Evolutionary conservation across 2,113 vertebrate genomes (phyloP), one percentile per base, ranked within the genome.

Genomic region (Lophius piscatorius): DNA sequence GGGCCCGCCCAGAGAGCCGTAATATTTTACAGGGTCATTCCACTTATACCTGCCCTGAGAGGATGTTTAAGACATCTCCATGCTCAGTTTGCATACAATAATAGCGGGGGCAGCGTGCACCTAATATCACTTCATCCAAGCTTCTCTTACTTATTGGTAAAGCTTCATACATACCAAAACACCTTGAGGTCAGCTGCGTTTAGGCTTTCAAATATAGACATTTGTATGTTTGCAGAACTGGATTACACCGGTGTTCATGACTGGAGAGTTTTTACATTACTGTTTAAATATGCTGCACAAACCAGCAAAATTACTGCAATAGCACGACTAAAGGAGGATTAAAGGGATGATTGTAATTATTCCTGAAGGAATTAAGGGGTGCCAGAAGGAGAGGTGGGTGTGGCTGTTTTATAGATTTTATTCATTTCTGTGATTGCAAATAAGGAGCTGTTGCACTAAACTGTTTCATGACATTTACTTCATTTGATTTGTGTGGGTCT

Each of bases 71-170:
- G 41, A 47, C 40, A 40, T 47, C 24, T 40, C 13, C 2, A 9
- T 3, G 33, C 39, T 31, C 14, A 40, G 38, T 39, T 36, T 42
- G 42, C 58, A 74, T 61, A 72, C 31, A 50, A 55, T 47, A 9
- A 39, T 18, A 16, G 45, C 38, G 26, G 59, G 49, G 67, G 28
- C 34, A 38, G 42, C 68, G 12, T 47, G 40, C 23, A 58, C 35
- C 47, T n/a, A 29, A 56, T 18, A 62, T 49, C 58, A 55, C 12
- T 31, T 64, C 31, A 79, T 67, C 74, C 66, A 62, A 46, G 72
- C 57, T 76, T 47, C 49, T 26, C 23, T 65, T 36, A 10, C 56
- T 55, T 18, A 13, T 35, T 28, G 7, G 31, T n/a, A 5, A 48
- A 34, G 34, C 26, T 63, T 18, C 39, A 11, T 22, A 21, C 10